Base-by-base conservation (phyloP, 2,888 invertebrate genomes). In the Byasa hedistus region DNA sequence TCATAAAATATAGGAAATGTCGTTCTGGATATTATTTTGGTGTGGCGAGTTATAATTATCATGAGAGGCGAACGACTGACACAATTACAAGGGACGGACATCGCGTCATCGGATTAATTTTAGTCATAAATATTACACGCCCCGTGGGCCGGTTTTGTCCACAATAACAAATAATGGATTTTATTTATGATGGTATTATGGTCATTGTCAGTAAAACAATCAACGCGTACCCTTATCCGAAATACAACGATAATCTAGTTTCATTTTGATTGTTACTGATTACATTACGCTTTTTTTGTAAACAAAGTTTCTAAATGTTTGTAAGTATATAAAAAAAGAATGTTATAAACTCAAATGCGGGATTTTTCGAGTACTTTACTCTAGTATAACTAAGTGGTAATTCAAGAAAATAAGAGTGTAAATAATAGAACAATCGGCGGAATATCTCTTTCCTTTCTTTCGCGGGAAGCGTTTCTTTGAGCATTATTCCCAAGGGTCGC, bases 91-190 rank as follows among this genome's bases (percentile, higher is more conserved):
- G 69, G 71, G 74, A 69, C 74, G 72, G 76, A 80, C 77, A 77
- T 76, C 76, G 75, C 75, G 79, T 79, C 79, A 78, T 72, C 75
- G 75, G 80, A 81, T 84, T 84, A 83, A 83, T 84, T 83, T 79
- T 75, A 79, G 76, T 82, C 84, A 79, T 85, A 82, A 81, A 83
- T 83, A 82, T 79, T 81, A 80, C 57, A 36, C 24, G 61, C 51
- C 64, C 57, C 48, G 61, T 21, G 57, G 57, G 56, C 61, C 57
- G 57, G 51, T 52, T 51, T 61, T 57, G 65, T 21, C 52, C 57
- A 39, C 65, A 63, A 65, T 56, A 17, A 24, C 17, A n/a, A 24
- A 27, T 57, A 56, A 61, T 51, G 60, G 61, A 52, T 64, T 64
- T 57, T 61, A 57, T 54, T 61, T 57, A 61, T n/a, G 32, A 39